These are phyloP conservation scores for Cyprinella venusta DNA, from an alignment of 2,797 vertebrate genomes.

Conservation along the genomic window DNA sequence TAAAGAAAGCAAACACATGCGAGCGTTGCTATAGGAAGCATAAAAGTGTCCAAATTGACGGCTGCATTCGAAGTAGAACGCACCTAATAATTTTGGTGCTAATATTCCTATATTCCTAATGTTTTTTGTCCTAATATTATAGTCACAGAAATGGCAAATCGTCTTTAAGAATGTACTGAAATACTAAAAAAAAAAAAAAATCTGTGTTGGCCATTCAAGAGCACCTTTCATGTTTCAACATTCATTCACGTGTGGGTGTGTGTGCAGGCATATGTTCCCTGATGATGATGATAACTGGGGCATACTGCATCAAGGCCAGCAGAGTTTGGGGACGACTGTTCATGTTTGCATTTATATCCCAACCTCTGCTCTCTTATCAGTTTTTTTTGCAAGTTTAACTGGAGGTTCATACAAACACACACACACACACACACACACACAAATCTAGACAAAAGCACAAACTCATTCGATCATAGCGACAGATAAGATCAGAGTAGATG, in stretches of 20 bases:
- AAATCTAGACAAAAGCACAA: not conserved
- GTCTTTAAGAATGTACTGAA: not conserved
- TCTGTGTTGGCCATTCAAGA: not conserved
- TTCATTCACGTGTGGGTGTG: conserved; percentile 15
- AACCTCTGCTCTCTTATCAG: not conserved
- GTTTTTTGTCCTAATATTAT: too few relatives aligned
- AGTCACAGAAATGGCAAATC: not conserved
- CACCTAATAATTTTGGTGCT: not conserved
- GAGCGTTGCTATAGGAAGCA: too few relatives aligned
- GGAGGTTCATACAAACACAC: not conserved
- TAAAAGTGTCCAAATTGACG: not conserved
- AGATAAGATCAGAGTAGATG: conserved; percentile 6
- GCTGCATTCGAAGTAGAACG: not conserved
- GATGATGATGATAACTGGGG: conserved; percentile 15
- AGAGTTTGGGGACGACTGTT: conserved; percentile 13
- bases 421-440: not conserved
- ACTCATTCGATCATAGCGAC: not conserved
- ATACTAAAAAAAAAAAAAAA: not conserved
- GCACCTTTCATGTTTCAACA: not conserved
- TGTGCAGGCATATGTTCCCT: conserved; percentile 21
- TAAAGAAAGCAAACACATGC: not conserved
- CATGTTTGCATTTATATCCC: not conserved
- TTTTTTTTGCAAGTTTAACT: not conserved
- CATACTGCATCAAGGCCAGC: conserved; percentile 21
- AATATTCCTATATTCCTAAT: too few relatives aligned